phyloP scores from a whole-genome alignment of 2,113 vertebrate genomes.

The Rostratula benghalensis region DNA sequence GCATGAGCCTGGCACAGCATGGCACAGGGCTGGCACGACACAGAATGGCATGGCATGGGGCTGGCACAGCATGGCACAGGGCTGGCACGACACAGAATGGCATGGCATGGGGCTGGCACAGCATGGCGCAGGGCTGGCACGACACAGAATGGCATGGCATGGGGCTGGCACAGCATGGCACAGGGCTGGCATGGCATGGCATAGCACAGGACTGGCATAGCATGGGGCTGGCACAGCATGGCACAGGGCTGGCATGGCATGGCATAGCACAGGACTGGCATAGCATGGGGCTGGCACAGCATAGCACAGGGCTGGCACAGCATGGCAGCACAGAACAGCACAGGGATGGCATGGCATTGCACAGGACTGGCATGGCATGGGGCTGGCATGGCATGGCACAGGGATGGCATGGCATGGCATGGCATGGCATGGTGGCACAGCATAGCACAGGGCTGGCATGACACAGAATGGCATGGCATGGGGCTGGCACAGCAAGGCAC shows the following conservation, averaged over 20 bases:
- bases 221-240: no score
- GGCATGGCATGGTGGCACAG: no score
- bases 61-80: no score
- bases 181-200: no score
- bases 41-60: no score
- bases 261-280: no score
- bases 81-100: no score
- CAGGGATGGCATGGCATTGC: not conserved
- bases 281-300: not conserved
- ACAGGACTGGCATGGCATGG: fast-evolving
- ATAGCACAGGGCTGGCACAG: fast-evolving
- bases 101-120: not conserved
- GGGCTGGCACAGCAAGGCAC: not conserved
- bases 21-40: not conserved
- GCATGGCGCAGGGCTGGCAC: not conserved
- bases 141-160: not conserved
- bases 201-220: no score
- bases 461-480: not conserved
- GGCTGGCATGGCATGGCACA: not conserved
- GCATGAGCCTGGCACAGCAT: not conserved
- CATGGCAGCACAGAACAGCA: not conserved
- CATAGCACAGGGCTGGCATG: not conserved
- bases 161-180: not conserved
- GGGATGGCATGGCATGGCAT: not conserved
- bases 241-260: not conserved